Conservation (phyloP, 30 jellyfish, hydroid and myxozoan species). For the Clytia hemisphaerica region DNA sequence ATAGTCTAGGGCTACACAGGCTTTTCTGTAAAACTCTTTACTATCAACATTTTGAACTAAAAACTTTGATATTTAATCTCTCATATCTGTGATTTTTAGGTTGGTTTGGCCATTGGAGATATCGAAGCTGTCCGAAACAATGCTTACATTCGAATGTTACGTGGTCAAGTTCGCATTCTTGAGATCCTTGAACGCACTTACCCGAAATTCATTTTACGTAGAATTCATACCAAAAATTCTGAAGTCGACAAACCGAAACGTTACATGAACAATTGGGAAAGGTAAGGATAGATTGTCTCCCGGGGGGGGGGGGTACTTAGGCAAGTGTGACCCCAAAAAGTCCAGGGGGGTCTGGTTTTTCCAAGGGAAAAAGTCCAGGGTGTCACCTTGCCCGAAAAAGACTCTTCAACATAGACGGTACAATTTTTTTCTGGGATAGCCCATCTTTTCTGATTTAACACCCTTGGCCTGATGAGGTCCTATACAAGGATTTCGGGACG, state of each 20-base stretch:
- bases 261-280: neutral
- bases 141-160: slow-evolving; percentile 73
- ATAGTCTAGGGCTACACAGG: too few relatives aligned
- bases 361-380: too few relatives aligned
- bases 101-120: slow-evolving; percentile 97
- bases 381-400: too few relatives aligned
- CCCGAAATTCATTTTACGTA: slow-evolving; percentile 21
- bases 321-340: neutral
- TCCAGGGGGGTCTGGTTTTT: neutral
- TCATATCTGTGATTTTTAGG: slow-evolving; percentile 28
- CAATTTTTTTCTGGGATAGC: too few relatives aligned
- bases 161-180: slow-evolving; percentile 71
- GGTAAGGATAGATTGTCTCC: slow-evolving; percentile 1
- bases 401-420: too few relatives aligned
- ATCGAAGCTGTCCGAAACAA: slow-evolving; percentile 87
- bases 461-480: too few relatives aligned
- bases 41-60: too few relatives aligned
- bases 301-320: too few relatives aligned
- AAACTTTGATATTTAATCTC: neutral
- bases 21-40: too few relatives aligned
- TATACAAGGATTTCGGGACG: too few relatives aligned
- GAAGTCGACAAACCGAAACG: slow-evolving; percentile 18
- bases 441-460: too few relatives aligned
- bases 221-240: neutral
- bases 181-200: slow-evolving; percentile 55